These are phyloP conservation scores for Nesoenas mayeri DNA, from an alignment of 2,113 vertebrate genomes.

Conservation along the genomic window DNA sequence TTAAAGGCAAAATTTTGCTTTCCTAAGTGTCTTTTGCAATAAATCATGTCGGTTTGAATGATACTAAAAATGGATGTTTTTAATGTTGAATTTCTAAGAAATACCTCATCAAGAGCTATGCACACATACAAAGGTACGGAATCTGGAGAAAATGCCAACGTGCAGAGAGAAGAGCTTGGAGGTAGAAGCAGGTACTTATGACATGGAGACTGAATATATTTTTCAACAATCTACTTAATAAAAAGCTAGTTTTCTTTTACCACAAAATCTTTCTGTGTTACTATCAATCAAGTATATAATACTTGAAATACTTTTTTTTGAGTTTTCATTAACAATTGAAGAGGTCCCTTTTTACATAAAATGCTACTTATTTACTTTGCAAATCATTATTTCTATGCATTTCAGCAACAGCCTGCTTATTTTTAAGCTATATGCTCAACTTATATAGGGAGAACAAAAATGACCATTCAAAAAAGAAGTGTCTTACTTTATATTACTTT, in stretches of 20 bases:
- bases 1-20: neutral
- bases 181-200: neutral
- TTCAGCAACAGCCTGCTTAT: neutral
- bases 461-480: neutral
- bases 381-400: constrained; percentile 28
- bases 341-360: neutral
- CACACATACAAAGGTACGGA: neutral
- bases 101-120: neutral
- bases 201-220: neutral
- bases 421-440: neutral
- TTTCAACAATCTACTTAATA: neutral
- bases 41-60: neutral
- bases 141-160: neutral
- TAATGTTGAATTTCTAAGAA: neutral
- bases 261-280: neutral
- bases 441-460: neutral
- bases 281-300: neutral
- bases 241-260: neutral
- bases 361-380: neutral
- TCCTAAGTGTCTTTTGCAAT: neutral
- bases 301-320: neutral
- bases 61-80: neutral
- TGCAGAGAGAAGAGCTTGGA: neutral
- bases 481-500: neutral
- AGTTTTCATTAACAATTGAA: neutral